Evolutionary conservation across 2,797 vertebrate genomes (phyloP).

Genomic region (Cygnus olor): DNA sequence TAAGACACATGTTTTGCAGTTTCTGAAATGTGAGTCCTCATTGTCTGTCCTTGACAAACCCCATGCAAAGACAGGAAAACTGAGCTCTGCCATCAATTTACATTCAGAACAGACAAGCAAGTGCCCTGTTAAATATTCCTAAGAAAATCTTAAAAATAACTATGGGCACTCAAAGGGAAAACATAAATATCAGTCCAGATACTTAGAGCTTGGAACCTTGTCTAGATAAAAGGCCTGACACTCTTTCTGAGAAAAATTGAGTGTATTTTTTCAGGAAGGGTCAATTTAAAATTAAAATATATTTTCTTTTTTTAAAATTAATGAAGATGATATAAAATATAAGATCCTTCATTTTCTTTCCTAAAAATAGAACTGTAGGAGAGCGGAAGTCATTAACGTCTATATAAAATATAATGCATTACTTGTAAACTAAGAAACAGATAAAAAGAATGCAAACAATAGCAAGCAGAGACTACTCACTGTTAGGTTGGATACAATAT

Average conservation of each 20-base stretch:
- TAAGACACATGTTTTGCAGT: background rate
- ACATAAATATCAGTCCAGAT: background rate
- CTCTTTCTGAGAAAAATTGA: background rate
- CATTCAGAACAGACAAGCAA: constrained; percentile 8
- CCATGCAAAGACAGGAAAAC: constrained; percentile 1
- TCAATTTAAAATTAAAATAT: background rate
- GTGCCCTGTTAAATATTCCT: background rate
- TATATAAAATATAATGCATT: background rate
- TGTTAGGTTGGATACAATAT: background rate
- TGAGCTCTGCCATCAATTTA: constrained; percentile 46
- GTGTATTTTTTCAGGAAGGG: background rate
- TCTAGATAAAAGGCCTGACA: background rate
- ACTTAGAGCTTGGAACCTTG: background rate
- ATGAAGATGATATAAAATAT: background rate
- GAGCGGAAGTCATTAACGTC: background rate
- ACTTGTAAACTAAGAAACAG: background rate
- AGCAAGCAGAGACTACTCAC: background rate
- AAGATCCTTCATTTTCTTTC: background rate
- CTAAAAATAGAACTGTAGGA: background rate
- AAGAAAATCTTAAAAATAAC: background rate
- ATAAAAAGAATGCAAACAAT: background rate
- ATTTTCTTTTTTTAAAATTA: background rate
- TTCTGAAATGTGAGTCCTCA: background rate
- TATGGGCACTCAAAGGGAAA: background rate
- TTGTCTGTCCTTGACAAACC: constrained; percentile 29